phyloP scores from a whole-genome alignment of 2,888 invertebrate species.

The Pterostichus madidus region DNA sequence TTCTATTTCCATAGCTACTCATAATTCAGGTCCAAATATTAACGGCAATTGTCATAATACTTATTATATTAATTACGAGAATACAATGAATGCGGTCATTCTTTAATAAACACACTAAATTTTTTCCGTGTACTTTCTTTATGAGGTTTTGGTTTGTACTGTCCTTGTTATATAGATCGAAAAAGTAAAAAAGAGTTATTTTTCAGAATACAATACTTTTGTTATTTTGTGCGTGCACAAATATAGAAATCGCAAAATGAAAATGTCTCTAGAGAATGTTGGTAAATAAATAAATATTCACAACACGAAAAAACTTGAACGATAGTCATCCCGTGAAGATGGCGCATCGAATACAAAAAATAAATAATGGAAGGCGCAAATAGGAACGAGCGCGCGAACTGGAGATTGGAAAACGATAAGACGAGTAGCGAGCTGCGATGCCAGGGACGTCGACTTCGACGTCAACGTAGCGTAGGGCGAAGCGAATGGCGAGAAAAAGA shows the following conservation, averaged over 20 bases:
- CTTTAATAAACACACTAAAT: no score
- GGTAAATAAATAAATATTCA: slow-evolving; percentile 39
- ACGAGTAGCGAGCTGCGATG: slow-evolving; percentile 6
- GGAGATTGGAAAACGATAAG: slow-evolving; percentile 64
- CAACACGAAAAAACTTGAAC: slow-evolving; percentile 40
- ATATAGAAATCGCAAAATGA: slow-evolving; percentile 45
- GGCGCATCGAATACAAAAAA: slow-evolving; percentile 45
- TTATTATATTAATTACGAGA: no score
- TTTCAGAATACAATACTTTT: not conserved
- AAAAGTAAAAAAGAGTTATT: no score
- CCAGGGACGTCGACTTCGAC: not conserved
- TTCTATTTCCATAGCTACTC: no score
- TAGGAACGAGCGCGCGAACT: slow-evolving; percentile 19
- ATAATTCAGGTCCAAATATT: no score
- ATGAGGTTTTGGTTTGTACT: no score
- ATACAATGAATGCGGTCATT: no score
- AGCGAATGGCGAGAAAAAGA: slow-evolving; percentile 3
- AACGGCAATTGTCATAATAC: no score
- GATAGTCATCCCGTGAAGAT: slow-evolving; percentile 41
- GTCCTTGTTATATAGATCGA: no score
- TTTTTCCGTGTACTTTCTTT: no score
- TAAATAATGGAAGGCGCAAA: slow-evolving; percentile 50
- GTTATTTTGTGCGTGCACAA: slow-evolving; percentile 5
- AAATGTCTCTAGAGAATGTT: slow-evolving; percentile 20
- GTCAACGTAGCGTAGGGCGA: not conserved